Evolutionary conservation across 2,888 invertebrate species (phyloP), one percentile per base, ranked within the genome.

Genomic region (Cheilosia vulpina): DNA sequence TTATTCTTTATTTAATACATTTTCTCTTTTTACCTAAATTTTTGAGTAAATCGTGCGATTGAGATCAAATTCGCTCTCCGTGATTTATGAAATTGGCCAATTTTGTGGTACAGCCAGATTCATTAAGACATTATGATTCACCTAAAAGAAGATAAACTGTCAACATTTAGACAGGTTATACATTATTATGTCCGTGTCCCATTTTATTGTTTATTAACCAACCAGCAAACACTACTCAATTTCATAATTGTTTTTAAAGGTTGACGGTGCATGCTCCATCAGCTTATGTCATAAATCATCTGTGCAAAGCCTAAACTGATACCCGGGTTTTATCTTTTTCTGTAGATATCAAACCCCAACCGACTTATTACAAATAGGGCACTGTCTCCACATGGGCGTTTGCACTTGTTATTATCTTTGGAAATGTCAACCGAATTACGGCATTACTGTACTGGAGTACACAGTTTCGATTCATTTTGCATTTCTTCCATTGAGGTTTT

Each of bases 281-380:
- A 41, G 24, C 41, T 52, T 62, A 27, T 47, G 58, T 17, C 71
- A 71, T 72, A 72, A 72, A 72, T 72, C 72, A 72, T 43, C 21
- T 21, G 4, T 3, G 17, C 41, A 24, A 53, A 21, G 11, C 4
- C 19, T 45, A 31, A 19, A 55, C 45, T 21, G 6, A 24, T 41
- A 9, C 52, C n/a, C 47, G n/a, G 1, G 17, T 5, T 24, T 50
- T 60, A 47, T 52, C 60, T 5, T 27, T 24, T 53, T 19, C 3
- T 21, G 15, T n/a, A 50, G 19, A 38, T 60, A 52, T 7, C 19
- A 38, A 72, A 62, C 15, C n/a, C 58, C 71, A 50, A 43, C 34
- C 7, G 52, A 50, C 27, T 71, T 15, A 71, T 60, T 31, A 60
- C 38, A 21, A 34, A 57, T 17, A 31, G 15, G 47, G 11, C 13